phyloP scores from a whole-genome alignment of 1,140 invertebrate genomes.

The Heliconius congener region DNA sequence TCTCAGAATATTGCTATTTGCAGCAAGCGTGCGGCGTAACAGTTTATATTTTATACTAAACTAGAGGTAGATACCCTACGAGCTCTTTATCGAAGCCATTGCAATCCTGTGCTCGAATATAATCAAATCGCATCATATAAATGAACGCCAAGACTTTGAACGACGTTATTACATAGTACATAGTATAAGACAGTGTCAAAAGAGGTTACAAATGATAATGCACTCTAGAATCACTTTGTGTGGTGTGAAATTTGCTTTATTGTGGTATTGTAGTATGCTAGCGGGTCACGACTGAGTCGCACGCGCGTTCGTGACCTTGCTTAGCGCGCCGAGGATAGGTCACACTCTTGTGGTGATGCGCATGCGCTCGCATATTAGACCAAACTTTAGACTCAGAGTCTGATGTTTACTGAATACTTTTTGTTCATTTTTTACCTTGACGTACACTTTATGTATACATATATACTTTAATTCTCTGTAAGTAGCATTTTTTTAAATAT shows the following conservation, averaged over 20 bases:
- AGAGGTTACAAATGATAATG: slow-evolving; percentile 52
- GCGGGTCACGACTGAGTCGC: slow-evolving; percentile 73
- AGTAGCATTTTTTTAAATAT: background rate
- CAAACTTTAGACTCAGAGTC: background rate
- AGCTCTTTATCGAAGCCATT: slow-evolving; percentile 36
- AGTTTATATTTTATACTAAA: slow-evolving; percentile 45
- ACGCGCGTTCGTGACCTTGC: slow-evolving; percentile 79
- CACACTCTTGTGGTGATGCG: slow-evolving; percentile 72
- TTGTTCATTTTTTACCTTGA: slow-evolving; percentile 2
- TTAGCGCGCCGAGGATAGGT: slow-evolving; percentile 70
- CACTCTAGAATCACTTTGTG: slow-evolving; percentile 51
- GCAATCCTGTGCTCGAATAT: slow-evolving; percentile 42
- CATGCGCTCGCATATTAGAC: slow-evolving; percentile 33
- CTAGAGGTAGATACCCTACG: slow-evolving; percentile 31
- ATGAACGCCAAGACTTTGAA: slow-evolving; percentile 22
- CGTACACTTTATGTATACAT: too few relatives aligned
- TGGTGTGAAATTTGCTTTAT: slow-evolving; percentile 51
- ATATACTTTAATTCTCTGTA: too few relatives aligned
- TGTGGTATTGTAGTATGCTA: slow-evolving; percentile 50
- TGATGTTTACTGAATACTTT: background rate
- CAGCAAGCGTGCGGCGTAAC: slow-evolving; percentile 41
- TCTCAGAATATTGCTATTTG: slow-evolving; percentile 68
- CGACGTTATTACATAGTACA: slow-evolving; percentile 37
- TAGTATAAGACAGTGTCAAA: slow-evolving; percentile 43
- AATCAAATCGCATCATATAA: slow-evolving; percentile 49